Evolutionary conservation across 23 tunicate genomes (phyloP).

Genomic region (Ciona savignyi): DNA sequence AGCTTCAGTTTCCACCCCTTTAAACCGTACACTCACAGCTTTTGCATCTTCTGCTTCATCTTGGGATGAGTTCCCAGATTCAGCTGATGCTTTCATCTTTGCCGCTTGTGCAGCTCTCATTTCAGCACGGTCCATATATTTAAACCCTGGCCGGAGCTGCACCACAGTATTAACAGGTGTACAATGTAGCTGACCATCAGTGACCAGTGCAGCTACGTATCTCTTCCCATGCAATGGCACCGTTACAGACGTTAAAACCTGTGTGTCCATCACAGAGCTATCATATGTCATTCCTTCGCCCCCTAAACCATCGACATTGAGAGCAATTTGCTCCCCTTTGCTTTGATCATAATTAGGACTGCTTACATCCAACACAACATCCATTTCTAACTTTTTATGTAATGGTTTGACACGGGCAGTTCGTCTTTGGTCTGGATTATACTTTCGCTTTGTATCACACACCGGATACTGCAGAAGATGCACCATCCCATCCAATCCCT

Average conservation of each 20-base stretch:
- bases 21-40: slow-evolving; percentile 75
- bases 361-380: slow-evolving; percentile 40
- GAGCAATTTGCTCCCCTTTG: slow-evolving; percentile 83
- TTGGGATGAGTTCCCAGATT: slow-evolving; percentile 82
- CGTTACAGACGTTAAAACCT: slow-evolving; percentile 26
- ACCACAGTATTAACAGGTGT: slow-evolving; percentile 51
- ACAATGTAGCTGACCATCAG: slow-evolving; percentile 47
- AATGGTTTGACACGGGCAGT: slow-evolving; percentile 62
- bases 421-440: slow-evolving; percentile 23
- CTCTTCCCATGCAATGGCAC: slow-evolving; percentile 40
- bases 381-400: slow-evolving; percentile 74
- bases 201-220: slow-evolving; percentile 44
- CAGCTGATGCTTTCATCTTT: slow-evolving; percentile 62
- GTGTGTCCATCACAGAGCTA: slow-evolving; percentile 65
- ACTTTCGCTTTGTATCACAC: slow-evolving; percentile 3
- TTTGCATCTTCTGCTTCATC: slow-evolving; percentile 85
- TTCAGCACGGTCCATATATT: slow-evolving; percentile 76
- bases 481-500: slow-evolving; percentile 25
- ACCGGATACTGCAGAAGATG: slow-evolving; percentile 68
- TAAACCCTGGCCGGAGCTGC: slow-evolving; percentile 74
- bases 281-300: slow-evolving; percentile 46
- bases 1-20: slow-evolving; percentile 77
- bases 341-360: slow-evolving; percentile 80
- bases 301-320: slow-evolving; percentile 68
- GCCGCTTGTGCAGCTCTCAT: slow-evolving; percentile 63